Evolutionary conservation across 1,140 invertebrate species (phyloP).

Genomic region (Drosophila neocordata): DNA sequence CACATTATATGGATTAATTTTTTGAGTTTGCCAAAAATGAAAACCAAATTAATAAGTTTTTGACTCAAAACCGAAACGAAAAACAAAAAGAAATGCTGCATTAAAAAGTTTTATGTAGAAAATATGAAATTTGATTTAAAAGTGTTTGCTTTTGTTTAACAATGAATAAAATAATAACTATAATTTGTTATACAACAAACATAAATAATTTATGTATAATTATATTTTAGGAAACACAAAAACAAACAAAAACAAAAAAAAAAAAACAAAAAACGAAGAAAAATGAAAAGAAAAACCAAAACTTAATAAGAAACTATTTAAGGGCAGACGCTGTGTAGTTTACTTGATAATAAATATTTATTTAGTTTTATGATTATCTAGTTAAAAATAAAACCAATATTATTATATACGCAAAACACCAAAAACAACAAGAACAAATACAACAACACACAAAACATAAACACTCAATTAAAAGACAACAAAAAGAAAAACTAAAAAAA

Average conservation of each 20-base stretch:
- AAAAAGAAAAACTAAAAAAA: slow-evolving; percentile 11
- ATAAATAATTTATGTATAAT: slow-evolving; percentile 35
- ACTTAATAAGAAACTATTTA: slow-evolving; percentile 52
- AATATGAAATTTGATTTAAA: slow-evolving; percentile 15
- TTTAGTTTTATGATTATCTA: slow-evolving; percentile 68
- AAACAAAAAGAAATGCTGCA: slow-evolving; percentile 21
- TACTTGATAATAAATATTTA: slow-evolving; percentile 68
- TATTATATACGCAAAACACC: slow-evolving; percentile 74
- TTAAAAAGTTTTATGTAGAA: slow-evolving; percentile 1
- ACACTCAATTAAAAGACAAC: slow-evolving; percentile 37
- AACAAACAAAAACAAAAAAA: slow-evolving; percentile 15
- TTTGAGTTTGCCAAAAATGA: slow-evolving; percentile 29
- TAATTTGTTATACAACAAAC: slow-evolving; percentile 70
- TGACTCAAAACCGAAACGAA: slow-evolving; percentile 13
- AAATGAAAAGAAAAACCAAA: slow-evolving; percentile 11
- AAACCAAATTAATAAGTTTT: slow-evolving; percentile 24
- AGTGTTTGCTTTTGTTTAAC: slow-evolving; percentile 20
- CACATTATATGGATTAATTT: not conserved
- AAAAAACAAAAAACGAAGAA: slow-evolving; percentile 5
- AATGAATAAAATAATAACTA: slow-evolving; percentile 43
- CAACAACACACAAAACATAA: slow-evolving; percentile 36
- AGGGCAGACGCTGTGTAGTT: slow-evolving; percentile 80
- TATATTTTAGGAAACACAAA: slow-evolving; percentile 52
- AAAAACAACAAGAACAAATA: slow-evolving; percentile 27
- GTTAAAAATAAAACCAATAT: slow-evolving; percentile 41